Evolutionary conservation across 2,888 invertebrate genomes (phyloP).

Genomic region (Zaprionus obscuricornis): DNA sequence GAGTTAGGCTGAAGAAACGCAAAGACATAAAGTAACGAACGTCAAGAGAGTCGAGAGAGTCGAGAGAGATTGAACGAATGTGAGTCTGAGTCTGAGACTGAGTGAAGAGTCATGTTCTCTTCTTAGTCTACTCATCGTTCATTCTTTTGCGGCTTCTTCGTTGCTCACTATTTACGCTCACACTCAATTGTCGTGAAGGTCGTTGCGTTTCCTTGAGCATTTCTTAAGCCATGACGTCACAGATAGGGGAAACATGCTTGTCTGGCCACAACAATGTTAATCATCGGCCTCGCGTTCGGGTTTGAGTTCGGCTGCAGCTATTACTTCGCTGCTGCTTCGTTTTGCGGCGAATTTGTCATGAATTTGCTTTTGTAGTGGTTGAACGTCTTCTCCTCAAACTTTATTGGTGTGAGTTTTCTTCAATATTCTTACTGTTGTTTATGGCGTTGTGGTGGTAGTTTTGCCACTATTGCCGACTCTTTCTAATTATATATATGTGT

Average conservation of each 20-base stretch:
- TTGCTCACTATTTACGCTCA: conserved; percentile 3
- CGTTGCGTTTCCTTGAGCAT: conserved; percentile 70
- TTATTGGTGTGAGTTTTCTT: conserved; percentile 71
- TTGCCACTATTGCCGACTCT: conserved; percentile 39
- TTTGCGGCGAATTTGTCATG: conserved; percentile 69
- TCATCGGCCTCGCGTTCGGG: conserved; percentile 26
- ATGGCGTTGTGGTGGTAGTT: conserved; percentile 36
- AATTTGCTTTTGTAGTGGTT: conserved; percentile 48
- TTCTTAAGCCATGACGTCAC: conserved; percentile 70
- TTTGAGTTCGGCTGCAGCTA: conserved; percentile 29
- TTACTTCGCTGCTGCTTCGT: conserved; percentile 9
- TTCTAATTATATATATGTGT: conserved; percentile 31
- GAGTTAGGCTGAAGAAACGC: conserved; percentile 1
- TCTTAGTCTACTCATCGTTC: conserved; percentile 33
- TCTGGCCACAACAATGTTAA: conserved; percentile 53
- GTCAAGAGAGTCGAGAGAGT: not conserved
- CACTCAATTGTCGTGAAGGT: conserved; percentile 66
- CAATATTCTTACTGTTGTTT: conserved; percentile 8
- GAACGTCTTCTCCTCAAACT: conserved; percentile 40
- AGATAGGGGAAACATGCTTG: conserved; percentile 57
- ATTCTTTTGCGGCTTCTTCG: conserved; percentile 32
- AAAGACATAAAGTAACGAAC: not conserved
- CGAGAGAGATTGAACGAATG: not conserved
- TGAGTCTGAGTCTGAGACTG: no score
- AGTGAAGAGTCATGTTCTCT: no score